Conservation (phyloP, 2,888 invertebrate genomes). For the Ectropis crepuscularia region DNA sequence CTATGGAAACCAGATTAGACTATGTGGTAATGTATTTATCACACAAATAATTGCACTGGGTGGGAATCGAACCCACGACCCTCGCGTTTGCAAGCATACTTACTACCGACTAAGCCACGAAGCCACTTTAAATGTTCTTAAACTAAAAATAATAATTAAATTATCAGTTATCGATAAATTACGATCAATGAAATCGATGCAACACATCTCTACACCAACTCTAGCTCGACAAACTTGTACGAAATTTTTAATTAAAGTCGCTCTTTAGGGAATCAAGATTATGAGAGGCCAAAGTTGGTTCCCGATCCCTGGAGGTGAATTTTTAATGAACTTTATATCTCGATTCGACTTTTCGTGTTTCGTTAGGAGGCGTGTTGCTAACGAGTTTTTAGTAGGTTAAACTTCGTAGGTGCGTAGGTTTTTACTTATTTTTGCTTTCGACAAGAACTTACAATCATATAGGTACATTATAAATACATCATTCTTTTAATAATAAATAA, state of each 20-base stretch:
- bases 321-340: conserved; percentile 44
- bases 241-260: conserved; percentile 44
- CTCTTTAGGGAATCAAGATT: conserved; percentile 45
- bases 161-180: conserved; percentile 8
- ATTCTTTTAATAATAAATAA: too few relatives aligned
- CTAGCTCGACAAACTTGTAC: conserved; percentile 20
- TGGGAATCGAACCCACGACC: too few relatives aligned
- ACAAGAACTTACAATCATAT: background rate
- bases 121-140: too few relatives aligned
- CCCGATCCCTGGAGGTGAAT: conserved; percentile 42
- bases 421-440: background rate
- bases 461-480: too few relatives aligned
- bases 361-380: conserved; percentile 32
- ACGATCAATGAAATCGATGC: conserved; percentile 5
- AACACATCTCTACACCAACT: conserved; percentile 10
- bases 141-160: too few relatives aligned
- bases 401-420: conserved; percentile 10
- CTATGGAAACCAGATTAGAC: too few relatives aligned
- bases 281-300: conserved; percentile 41
- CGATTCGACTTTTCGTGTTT: conserved; percentile 39
- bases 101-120: too few relatives aligned
- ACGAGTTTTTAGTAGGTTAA: conserved; percentile 29
- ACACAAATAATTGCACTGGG: too few relatives aligned
- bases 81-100: too few relatives aligned
- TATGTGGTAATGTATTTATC: too few relatives aligned